Percentiles rank a stretch among this genome's conserved stretches.
These are phyloP conservation scores for Yasuhikotakia modesta DNA, from an alignment of 2,797 vertebrate genomes.

Conservation along the genomic window DNA sequence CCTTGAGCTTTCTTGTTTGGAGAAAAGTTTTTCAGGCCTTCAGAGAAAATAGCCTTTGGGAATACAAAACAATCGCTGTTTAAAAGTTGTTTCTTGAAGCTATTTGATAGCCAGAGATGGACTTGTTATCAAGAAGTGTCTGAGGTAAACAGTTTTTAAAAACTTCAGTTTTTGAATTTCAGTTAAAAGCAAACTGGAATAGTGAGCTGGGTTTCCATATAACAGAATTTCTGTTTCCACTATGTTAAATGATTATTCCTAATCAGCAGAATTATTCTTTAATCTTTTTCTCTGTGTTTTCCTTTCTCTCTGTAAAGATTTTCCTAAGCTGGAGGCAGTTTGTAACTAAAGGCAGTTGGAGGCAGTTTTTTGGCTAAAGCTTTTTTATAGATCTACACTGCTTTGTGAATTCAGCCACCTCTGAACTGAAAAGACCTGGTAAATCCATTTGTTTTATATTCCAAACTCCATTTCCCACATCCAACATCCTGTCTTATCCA, in stretches of 20 bases:
- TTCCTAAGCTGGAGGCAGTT: constrained; percentile 80
- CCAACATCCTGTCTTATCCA: neutral
- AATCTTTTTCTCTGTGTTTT: constrained; percentile 1
- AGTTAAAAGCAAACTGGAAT: constrained; percentile 43
- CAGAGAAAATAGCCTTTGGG: constrained; percentile 61
- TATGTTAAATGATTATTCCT: constrained; percentile 56
- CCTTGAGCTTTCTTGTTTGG: constrained; percentile 27
- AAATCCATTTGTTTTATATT: constrained; percentile 48
- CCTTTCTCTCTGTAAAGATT: constrained; percentile 75
- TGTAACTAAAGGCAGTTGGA: constrained; percentile 74
- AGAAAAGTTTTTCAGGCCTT: constrained; percentile 50
- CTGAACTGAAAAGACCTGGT: constrained; percentile 90
- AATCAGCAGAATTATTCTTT: constrained; percentile 43
- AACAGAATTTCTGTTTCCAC: constrained; percentile 34
- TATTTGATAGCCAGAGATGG: constrained; percentile 20
- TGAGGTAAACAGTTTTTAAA: constrained; percentile 42
- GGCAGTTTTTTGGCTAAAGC: constrained; percentile 70
- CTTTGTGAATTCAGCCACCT: constrained; percentile 73
- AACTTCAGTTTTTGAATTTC: constrained; percentile 44
- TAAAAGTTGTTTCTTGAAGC: constrained; percentile 6
- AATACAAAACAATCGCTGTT: constrained; percentile 53
- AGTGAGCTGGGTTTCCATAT: constrained; percentile 35
- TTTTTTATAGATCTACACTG: constrained; percentile 91
- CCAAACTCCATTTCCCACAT: neutral
- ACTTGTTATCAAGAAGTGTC: constrained; percentile 43